Percentiles rank a stretch among this genome's conserved stretches.
Conservation (phyloP, 2,888 invertebrate species). For the Mythimna pallens region DNA sequence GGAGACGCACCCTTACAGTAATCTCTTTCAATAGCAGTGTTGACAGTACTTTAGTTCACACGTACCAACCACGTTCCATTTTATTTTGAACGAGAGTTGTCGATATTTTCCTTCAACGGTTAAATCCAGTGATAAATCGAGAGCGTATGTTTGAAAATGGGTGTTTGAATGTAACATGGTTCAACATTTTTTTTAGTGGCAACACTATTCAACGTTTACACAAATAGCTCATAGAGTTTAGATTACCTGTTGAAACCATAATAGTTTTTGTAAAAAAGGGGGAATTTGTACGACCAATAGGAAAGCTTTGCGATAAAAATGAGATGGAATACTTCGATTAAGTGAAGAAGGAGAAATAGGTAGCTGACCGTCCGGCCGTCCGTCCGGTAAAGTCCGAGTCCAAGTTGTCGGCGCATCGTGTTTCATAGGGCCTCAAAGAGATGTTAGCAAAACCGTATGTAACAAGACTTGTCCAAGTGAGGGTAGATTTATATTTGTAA, state of each 20-base stretch:
- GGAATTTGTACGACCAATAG: neutral
- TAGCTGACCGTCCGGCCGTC: too few species aligned
- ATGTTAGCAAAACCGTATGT: too few species aligned
- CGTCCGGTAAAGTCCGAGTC: too few species aligned
- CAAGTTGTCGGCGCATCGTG: too few species aligned
- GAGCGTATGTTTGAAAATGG: constrained; percentile 22
- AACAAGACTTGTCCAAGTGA: too few species aligned
- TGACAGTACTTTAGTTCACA: constrained; percentile 15
- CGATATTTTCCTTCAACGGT: constrained; percentile 29
- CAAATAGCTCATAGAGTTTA: neutral
- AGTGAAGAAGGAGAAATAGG: too few species aligned
- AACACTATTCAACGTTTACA: neutral
- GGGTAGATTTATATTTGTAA: too few species aligned
- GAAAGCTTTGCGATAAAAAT: too few species aligned
- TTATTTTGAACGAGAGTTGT: constrained; percentile 30
- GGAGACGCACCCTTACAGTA: neutral
- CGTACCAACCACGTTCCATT: constrained; percentile 14
- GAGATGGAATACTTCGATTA: too few species aligned
- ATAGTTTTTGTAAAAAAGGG: neutral
- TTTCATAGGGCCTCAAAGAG: too few species aligned
- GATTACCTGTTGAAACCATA: neutral
- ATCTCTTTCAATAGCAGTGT: constrained; percentile 25
- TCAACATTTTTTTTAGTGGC: neutral
- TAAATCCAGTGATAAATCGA: constrained; percentile 43
- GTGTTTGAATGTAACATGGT: constrained; percentile 13